Evolutionary conservation across 2,888 invertebrate species (phyloP).

Genomic region (Epirrita christyi): DNA sequence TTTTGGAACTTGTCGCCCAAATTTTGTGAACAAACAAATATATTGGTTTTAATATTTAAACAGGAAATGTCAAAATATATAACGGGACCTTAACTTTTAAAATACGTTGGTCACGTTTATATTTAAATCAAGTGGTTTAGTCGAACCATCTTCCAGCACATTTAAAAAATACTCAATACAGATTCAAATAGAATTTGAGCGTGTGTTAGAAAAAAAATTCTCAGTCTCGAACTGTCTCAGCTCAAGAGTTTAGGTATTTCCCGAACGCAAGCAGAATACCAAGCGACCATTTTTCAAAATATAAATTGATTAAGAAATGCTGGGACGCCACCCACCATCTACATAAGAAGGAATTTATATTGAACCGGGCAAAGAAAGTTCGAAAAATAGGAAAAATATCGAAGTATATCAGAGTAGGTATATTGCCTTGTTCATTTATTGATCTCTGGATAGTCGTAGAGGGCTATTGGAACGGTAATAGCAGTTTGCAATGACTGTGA

Average conservation of each 20-base stretch:
- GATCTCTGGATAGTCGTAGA: slow-evolving; percentile 44
- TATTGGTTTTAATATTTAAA: not conserved
- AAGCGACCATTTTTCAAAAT: slow-evolving; percentile 36
- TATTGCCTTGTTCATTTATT: slow-evolving; percentile 27
- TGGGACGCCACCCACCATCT: slow-evolving; percentile 31
- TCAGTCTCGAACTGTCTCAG: slow-evolving; percentile 12
- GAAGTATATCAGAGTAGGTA: slow-evolving; percentile 33
- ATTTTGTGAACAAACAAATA: slow-evolving; percentile 12
- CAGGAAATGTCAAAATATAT: not conserved
- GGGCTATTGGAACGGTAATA: slow-evolving; percentile 41
- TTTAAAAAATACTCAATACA: too few species aligned
- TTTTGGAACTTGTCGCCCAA: slow-evolving; percentile 15
- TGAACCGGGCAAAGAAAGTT: slow-evolving; percentile 36
- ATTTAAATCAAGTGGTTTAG: too few species aligned
- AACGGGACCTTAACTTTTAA: not conserved
- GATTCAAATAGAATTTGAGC: too few species aligned
- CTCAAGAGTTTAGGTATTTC: slow-evolving; percentile 17
- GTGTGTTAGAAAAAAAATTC: not conserved
- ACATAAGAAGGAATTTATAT: slow-evolving; percentile 43
- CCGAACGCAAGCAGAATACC: slow-evolving; percentile 25
- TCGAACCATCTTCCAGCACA: too few species aligned
- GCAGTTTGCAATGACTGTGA: slow-evolving; percentile 49
- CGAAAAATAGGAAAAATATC: slow-evolving; percentile 34
- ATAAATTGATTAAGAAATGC: slow-evolving; percentile 38
- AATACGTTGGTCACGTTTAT: too few species aligned